Conservation (phyloP, 2,888 invertebrate genomes). For the Acleris literana region DNA sequence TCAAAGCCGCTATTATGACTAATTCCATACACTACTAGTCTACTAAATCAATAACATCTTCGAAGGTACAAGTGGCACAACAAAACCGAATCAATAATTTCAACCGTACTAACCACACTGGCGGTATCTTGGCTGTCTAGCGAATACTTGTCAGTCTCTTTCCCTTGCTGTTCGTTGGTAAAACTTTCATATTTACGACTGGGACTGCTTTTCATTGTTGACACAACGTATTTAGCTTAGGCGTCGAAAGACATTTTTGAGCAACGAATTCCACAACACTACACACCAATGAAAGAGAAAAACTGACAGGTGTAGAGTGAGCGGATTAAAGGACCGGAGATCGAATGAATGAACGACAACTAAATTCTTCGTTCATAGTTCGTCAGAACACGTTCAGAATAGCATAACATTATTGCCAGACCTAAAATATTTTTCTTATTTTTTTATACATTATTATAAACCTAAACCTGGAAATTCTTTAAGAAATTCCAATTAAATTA, state of each 20-base stretch:
- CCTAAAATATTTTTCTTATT: background rate
- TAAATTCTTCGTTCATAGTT: background rate
- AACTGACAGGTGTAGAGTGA: slow-evolving; percentile 33
- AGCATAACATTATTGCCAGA: background rate
- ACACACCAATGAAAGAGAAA: slow-evolving; percentile 58
- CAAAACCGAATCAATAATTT: slow-evolving; percentile 78
- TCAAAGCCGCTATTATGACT: slow-evolving; percentile 40
- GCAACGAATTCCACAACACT: slow-evolving; percentile 61
- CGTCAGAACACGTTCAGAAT: no score
- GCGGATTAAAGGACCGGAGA: background rate
- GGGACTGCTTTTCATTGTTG: slow-evolving; percentile 82
- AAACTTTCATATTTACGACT: slow-evolving; percentile 80
- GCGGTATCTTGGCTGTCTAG: slow-evolving; percentile 81
- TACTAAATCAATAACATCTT: slow-evolving; percentile 71
- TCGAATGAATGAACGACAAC: slow-evolving; percentile 1
- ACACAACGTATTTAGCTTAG: slow-evolving; percentile 65
- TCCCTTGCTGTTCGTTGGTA: slow-evolving; percentile 73
- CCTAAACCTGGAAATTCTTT: background rate
- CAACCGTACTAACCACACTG: slow-evolving; percentile 77
- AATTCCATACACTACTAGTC: slow-evolving; percentile 51
- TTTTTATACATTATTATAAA: background rate
- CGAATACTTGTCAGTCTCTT: slow-evolving; percentile 79
- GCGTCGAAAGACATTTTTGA: slow-evolving; percentile 73
- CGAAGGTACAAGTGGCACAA: slow-evolving; percentile 50
- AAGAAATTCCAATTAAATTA: background rate